Percentiles rank a stretch among this genome's conserved stretches.
These are phyloP conservation scores for Aurelia sp. DNA, from an alignment of 30 jellyfish, hydroid and myxozoan species.

Conservation along the genomic window DNA sequence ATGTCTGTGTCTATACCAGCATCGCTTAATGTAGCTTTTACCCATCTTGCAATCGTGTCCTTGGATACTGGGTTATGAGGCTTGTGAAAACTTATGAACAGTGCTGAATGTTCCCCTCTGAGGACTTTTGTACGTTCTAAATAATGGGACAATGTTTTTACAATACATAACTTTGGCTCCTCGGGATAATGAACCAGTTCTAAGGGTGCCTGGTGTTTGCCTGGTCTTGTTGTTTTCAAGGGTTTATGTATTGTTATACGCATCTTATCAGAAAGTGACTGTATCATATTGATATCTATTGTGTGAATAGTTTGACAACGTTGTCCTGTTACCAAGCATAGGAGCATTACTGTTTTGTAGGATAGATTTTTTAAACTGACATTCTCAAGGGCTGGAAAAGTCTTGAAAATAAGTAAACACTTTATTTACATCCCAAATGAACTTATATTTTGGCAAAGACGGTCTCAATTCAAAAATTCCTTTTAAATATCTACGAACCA, in stretches of 20 bases:
- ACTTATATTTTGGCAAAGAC: conserved; percentile 29
- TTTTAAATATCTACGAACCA: conserved; percentile 33
- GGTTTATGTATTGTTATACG: too few relatives aligned
- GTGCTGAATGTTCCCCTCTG: too few relatives aligned
- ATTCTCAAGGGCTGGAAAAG: not conserved
- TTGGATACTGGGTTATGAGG: conserved; percentile 37
- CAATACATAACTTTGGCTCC: too few relatives aligned
- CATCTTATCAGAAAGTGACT: too few relatives aligned
- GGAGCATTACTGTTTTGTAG: not conserved
- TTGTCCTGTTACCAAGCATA: not conserved
- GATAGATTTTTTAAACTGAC: conserved; percentile 3
- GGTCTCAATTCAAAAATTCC: conserved; percentile 60
- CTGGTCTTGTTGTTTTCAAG: too few relatives aligned
- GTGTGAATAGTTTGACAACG: too few relatives aligned
- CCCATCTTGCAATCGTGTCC: conserved; percentile 21
- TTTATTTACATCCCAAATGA: conserved; percentile 40
- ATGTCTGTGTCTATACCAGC: not conserved
- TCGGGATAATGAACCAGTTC: too few relatives aligned
- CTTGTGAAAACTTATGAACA: too few relatives aligned
- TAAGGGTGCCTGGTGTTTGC: too few relatives aligned
- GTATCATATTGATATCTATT: too few relatives aligned
- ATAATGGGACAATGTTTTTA: too few relatives aligned
- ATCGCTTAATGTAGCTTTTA: not conserved
- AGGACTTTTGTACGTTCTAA: too few relatives aligned
- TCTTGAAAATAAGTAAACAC: conserved; percentile 17